Evolutionary conservation across 2,797 vertebrate genomes (phyloP), one percentile per base, ranked within the genome.

Genomic region (Anniella stebbinsi): DNA sequence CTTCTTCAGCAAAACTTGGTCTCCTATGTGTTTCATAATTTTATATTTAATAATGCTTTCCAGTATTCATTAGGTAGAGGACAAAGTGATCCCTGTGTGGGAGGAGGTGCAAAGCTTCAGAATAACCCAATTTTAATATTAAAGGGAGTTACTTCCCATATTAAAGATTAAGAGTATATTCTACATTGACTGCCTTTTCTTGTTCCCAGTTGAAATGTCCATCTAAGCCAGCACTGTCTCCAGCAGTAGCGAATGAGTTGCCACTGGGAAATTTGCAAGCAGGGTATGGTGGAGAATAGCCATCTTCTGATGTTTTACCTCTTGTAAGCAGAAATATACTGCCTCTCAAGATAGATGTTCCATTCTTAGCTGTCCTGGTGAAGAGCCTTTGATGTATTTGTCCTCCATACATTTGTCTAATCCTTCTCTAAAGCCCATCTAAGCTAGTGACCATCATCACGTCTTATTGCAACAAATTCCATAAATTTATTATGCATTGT

Each of bases 381-480:
- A 82, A 77, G 73, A 67, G 41, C 38, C 48, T 57, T 86, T 86
- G 88, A n/a, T 60, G 36, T 41, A 72, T 80, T 86, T 89, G 75
- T 80, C 72, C 38, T 86, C 76, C 48, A 80, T 80, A 86, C 66
- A n/a, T 72, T 86, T 89, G 45, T 70, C 6, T 36, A 83, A 83
- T 63, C 7, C 15, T 88, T 83, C 18, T 33, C 21, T 83, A 88
- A 89, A 78, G 48, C 36, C 77, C 66, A 70, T 45, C 88, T 86
- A 80, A 86, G 67, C 63, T 80, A 86, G 54, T 38, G n/a, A 17
- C 63, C 45, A 76, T 67, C 78, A 72, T n/a, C 41, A 30, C 17
- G 48, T 80, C 51, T 85, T 88, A 80, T 28, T 86, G 84, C 88
- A 80, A 30, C 54, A 25, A 45, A 72, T 86, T 86, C 76, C 76